Conservation (phyloP, 2,888 invertebrate species). For the Lapara coniferarum region DNA sequence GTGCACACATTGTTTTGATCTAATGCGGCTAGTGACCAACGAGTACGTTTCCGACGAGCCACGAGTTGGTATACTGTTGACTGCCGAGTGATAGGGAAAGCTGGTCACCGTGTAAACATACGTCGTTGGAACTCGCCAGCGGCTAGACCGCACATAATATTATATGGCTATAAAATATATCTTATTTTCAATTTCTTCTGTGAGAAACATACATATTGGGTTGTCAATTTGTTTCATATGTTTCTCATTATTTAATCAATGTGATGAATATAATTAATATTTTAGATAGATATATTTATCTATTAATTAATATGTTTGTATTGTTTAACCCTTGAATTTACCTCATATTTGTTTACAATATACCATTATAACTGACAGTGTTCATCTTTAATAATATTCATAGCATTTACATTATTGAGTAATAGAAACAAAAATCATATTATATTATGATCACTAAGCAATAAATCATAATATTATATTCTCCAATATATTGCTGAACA, state of each 20-base stretch:
- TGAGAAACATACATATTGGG: background rate
- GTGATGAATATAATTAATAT: background rate
- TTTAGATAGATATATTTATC: background rate
- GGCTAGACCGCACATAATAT: background rate
- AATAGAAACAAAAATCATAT: too few relatives aligned
- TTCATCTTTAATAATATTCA: background rate
- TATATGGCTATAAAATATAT: conserved; percentile 3
- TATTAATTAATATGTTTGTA: background rate
- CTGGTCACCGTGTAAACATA: conserved; percentile 30
- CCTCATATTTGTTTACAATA: background rate
- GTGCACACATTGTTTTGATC: conserved; percentile 49
- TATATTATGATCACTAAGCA: too few relatives aligned
- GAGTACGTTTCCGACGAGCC: conserved; percentile 5
- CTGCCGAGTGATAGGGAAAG: conserved; percentile 46
- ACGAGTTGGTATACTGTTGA: conserved; percentile 41
- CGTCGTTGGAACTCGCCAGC: background rate
- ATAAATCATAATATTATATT: too few relatives aligned
- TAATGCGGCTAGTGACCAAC: conserved; percentile 37
- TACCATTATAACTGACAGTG: background rate
- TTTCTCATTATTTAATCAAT: background rate
- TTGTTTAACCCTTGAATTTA: background rate
- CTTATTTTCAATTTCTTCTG: conserved; percentile 14
- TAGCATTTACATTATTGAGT: background rate
- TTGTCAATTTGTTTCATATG: background rate
- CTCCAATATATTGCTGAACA: too few relatives aligned